These are phyloP conservation scores for Sesia bembeciformis DNA, from an alignment of 2,888 invertebrate species.

Conservation along the genomic window DNA sequence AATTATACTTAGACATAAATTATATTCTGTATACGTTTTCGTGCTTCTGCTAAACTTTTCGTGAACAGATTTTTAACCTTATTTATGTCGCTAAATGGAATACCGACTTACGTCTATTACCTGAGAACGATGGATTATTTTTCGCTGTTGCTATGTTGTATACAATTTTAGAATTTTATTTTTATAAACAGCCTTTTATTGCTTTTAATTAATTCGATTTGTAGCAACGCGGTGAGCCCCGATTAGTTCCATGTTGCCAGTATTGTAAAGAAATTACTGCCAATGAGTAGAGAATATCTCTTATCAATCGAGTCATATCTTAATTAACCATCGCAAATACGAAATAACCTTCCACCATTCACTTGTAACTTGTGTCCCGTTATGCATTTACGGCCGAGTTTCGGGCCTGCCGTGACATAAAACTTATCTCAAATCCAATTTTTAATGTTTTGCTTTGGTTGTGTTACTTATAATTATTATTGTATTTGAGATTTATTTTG, in stretches of 20 bases:
- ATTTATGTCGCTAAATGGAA: background rate
- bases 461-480: conserved; percentile 71
- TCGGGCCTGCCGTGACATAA: background rate
- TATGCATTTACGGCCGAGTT: conserved; percentile 55
- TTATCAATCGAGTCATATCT: conserved; percentile 46
- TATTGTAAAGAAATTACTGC: conserved; percentile 26
- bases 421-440: conserved; percentile 55
- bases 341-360: conserved; percentile 25
- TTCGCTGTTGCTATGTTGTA: conserved; percentile 36
- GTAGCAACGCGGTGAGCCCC: conserved; percentile 10
- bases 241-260: no score
- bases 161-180: conserved; percentile 57
- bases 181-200: conserved; percentile 35
- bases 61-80: background rate
- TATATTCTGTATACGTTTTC: background rate
- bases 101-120: background rate
- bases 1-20: conserved; percentile 1
- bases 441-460: conserved; percentile 72
- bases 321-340: conserved; percentile 30
- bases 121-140: conserved; percentile 1
- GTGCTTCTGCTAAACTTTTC: background rate
- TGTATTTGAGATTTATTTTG: conserved; percentile 73
- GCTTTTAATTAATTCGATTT: conserved; percentile 23
- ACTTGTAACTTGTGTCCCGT: conserved; percentile 31
- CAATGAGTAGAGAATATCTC: conserved; percentile 44